Evolutionary conservation across 2,113 vertebrate species (phyloP), one percentile per base, ranked within the genome.

Genomic region (Lates calcarifer): DNA sequence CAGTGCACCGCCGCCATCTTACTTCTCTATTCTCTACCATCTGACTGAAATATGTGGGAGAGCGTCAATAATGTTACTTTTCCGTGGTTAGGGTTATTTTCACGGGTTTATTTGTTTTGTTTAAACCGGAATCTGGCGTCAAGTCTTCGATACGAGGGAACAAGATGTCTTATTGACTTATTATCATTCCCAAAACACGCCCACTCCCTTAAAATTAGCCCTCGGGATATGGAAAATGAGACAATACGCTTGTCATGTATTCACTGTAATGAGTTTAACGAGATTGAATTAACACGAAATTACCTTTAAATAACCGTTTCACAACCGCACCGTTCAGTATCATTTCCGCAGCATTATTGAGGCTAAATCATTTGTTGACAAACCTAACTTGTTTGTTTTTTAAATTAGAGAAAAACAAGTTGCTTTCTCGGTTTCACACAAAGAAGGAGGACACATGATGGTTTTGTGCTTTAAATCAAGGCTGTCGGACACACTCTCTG

Each of bases 1-100:
- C 96, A 97, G 96, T 97, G 96, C 96, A 96, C 96, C 95, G 97
- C 95, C 97, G 97, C 97, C 97, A 98, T 98, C 96, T 98, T 98
- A 95, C 94, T 94, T 90, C 93, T 89, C 95, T 92, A 87, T 87
- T 83, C 87, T 81, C 92, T 77, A 72, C 72, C 84, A 37, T 87
- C 80, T 77, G 82, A 76, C 89, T 58, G 65, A 89, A 91, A 90
- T 53, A 85, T 64, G 76, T 65, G 31, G 24, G 20, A 68, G 43
- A 62, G 72, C 82, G 41, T n/a, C 62, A 1, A 26, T n/a, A 37
- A 60, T 8, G 39, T 73, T 28, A 41, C 31, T 60, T 51, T 75
- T 47, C 15, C 2, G 17, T 2, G 1, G 2, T 57, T 24, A 1
- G 0, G 1, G 28, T 29, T 80, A 20, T 22, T 14, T 9, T 56